Evolutionary conservation across 2,113 vertebrate genomes (phyloP).

Genomic region (Otolemur garnettii): DNA sequence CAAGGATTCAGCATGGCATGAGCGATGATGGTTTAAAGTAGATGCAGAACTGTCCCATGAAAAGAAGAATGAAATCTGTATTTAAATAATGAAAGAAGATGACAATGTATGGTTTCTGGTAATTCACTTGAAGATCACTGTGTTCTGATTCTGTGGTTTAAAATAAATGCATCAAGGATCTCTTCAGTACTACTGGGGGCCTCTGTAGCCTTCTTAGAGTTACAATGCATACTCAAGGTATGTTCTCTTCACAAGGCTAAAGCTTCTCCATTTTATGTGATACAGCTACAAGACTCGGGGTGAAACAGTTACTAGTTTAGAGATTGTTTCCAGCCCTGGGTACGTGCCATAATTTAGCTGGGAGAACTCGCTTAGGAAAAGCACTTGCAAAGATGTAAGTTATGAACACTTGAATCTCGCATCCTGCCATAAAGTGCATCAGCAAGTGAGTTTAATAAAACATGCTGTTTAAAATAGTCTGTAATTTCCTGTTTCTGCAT

Average conservation of each 20-base stretch:
- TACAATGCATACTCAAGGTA: not conserved
- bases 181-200: not conserved
- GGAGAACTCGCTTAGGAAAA: constrained; percentile 72
- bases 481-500: constrained; percentile 88
- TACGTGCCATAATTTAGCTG: constrained; percentile 53
- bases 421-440: constrained; percentile 84
- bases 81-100: constrained; percentile 19
- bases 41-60: not conserved
- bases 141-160: constrained; percentile 49
- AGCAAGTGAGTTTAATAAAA: constrained; percentile 86
- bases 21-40: not conserved
- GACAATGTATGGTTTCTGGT: not conserved
- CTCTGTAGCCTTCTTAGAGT: not conserved
- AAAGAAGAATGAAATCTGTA: not conserved
- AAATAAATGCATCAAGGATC: constrained; percentile 19
- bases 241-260: not conserved
- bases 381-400: constrained; percentile 81
- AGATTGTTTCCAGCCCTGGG: constrained; percentile 71
- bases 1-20: not conserved
- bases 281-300: constrained; percentile 27
- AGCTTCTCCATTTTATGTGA: constrained; percentile 48
- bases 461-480: constrained; percentile 87
- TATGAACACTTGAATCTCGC: constrained; percentile 83
- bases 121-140: constrained; percentile 32
- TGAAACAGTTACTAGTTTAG: constrained; percentile 56